Base-by-base conservation (phyloP, 2,797 vertebrate genomes). In the Mormyrops boulengeri region DNA sequence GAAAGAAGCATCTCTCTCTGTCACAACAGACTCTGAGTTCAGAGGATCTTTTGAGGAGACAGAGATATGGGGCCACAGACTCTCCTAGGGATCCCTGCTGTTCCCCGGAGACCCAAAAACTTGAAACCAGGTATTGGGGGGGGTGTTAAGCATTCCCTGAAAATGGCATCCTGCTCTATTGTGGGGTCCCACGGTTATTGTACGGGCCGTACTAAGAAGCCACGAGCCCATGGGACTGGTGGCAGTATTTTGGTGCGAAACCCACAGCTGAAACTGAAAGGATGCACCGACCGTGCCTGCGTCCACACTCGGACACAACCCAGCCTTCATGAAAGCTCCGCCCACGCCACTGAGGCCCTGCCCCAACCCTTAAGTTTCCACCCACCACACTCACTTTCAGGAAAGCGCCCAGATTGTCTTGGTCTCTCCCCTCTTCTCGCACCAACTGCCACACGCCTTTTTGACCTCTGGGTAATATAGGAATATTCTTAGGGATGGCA, bases 1-100 rank as follows among this genome's bases (percentile, higher is more conserved):
- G 22, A 82, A 90, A 91, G 60, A 26, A 85, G 8, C 66, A 87
- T 69, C 55, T 80, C n/a, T 73, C 26, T 30, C 52, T 22, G 22
- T 19, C n/a, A 47, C 38, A 82, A 17, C 69, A 38, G 34, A 38
- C 34, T 9, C 77, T n/a, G 77, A n/a, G 38, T 82, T 47, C 77
- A 47, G 19, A 82, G 8, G 77, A 82, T 82, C 38, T 11, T 82
- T 22, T 82, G 38, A 82, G 19, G 8, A 82, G 77, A 4, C 38
- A 17, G 73, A n/a, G 5, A 44, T 47, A 34, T 47, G 38, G 17
- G 44, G 38, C 41, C 34, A n/a, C 7, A 82, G 41, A 47, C 6
- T 3, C 41, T 47, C 41, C 77, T 17, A 47, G 41, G 77, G 19
- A 47, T 82, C 77, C 77, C 77, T n/a, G 77, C 38, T 44, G 77